Evolutionary conservation across 2,888 invertebrate genomes (phyloP), one percentile per base, ranked within the genome.

Genomic region (Agriopis aurantiaria): DNA sequence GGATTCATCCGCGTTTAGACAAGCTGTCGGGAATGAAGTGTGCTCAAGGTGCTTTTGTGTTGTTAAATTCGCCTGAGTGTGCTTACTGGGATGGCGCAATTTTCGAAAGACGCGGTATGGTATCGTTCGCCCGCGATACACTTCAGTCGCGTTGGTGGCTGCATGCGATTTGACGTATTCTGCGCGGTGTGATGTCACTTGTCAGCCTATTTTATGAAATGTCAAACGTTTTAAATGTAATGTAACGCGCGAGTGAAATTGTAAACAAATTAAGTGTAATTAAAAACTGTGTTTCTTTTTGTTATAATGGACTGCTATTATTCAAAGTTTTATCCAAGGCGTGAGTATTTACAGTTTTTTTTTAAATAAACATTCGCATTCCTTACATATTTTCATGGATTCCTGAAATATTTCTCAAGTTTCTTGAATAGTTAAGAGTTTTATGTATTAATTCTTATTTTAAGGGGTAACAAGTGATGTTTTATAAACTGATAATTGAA

Each of bases 51-150:
- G 93, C 90, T 93, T 90, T 92, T 88, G 92, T 93, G 93, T 93
- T 93, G 93, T 92, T 93, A 85, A 92, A 88, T 92, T 93, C 92
- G 93, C 92, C 88, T 89, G 91, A 92, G 91, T 93, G 91, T 93
- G 92, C 90, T 91, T 93, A 91, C 90, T 91, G 90, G 87, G 92
- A 94, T 94, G 94, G 94, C 94, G 95, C 95, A 95, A 95, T 95
- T 95, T 95, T 95, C 95, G 95, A 94, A 94, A 94, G 94, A 94
- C 94, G 94, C 94, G 94, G 94, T 94, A 89, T 92, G 92, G 93
- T 91, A 91, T 92, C 90, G 94, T 91, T 91, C 93, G 95, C 91
- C 90, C 91, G 93, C 90, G 90, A 91, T 94, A 93, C 90, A 95
- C 93, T 95, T 95, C 95, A 95, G 95, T 95, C 95, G 94, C 93